Base-by-base conservation (phyloP, 2,113 vertebrate species). In the Sceloporus undulatus region DNA sequence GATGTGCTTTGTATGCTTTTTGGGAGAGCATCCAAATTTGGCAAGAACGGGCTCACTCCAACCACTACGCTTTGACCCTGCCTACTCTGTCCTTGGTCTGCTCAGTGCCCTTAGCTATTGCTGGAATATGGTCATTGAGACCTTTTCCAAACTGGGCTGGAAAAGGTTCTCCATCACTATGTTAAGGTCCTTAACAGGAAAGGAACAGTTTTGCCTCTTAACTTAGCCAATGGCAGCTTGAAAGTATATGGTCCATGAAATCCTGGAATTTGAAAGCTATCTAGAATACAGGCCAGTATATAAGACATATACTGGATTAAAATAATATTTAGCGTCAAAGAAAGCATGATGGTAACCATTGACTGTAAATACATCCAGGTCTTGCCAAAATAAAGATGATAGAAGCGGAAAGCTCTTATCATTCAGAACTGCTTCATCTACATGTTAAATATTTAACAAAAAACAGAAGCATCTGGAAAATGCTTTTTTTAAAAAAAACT, bases 381-480 rank as follows among this genome's bases (percentile, higher is more conserved):
- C 21, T 81, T 4, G 23, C 21, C 79, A 81, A 38, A 62, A 40
- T 62, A 13, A 25, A 34, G 34, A 40, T 2, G 25, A 25, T 9
- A 48, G 27, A 52, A 68, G 38, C 21, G 25, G 2, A 70, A 48
- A 52, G 7, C 62, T 40, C 62, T 21, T 48, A 48, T 48, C 48
- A 48, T 48, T 48, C 48, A 48, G 48, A 5, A 34, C 3, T 2
- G 5, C 34, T 9, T 42, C 65, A 14, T 14, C 62, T 25, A 29
- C 48, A 68, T 21, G 48, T 68, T 40, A 70, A 29, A 34, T 79
- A 59, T 59, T 80, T 59, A 25, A 82, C 68, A 84, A 66, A 87
- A 90, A 76, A 66, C 62, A 71, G 0, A 92, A 91, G 71, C 75
- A 90, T n/a, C 88, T 77, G 88, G 85, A 88, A 93, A 80, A 59